Evolutionary conservation across 2,888 invertebrate species (phyloP).

Genomic region (Hirtodrosophila trivittata): DNA sequence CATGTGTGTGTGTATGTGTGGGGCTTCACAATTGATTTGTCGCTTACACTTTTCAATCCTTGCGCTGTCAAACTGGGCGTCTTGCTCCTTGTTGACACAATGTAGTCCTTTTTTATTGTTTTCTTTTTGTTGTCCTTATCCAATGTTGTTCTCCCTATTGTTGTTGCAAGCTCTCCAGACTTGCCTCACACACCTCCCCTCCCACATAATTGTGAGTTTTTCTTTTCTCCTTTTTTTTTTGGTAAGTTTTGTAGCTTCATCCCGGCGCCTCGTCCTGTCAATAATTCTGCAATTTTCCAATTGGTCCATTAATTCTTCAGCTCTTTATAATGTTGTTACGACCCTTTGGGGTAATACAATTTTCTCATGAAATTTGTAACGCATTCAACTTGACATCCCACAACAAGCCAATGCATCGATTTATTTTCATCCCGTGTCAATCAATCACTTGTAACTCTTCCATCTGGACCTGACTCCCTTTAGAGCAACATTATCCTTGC

Average conservation of each 20-base stretch:
- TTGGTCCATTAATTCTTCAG: conserved; percentile 64
- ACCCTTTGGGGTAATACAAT: background rate
- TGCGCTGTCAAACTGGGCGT: conserved; percentile 38
- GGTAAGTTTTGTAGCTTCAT: conserved; percentile 40
- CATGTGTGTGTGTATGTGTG: conserved; percentile 11
- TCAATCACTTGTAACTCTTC: background rate
- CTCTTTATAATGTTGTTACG: conserved; percentile 42
- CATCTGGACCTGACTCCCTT: background rate
- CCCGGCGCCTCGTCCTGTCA: conserved; percentile 26
- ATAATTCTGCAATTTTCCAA: conserved; percentile 73
- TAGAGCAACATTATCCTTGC: background rate
- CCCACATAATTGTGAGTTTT: conserved; percentile 16
- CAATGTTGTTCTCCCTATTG: conserved; percentile 7
- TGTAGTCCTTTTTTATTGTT: conserved; percentile 45
- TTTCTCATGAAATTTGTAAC: background rate
- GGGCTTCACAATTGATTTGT: conserved; percentile 62
- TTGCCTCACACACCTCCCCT: background rate
- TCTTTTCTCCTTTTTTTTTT: conserved; percentile 50
- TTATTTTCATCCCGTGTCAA: background rate
- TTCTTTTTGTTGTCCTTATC: conserved; percentile 14
- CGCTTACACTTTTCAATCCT: conserved; percentile 55
- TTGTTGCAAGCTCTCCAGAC: background rate
- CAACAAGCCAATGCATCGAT: conserved; percentile 1
- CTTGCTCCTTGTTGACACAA: conserved; percentile 42
- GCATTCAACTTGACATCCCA: conserved; percentile 12